Percentiles rank a stretch among this genome's conserved stretches.
phyloP scores from a whole-genome alignment of 2,888 invertebrate genomes.

The Patella depressa region DNA sequence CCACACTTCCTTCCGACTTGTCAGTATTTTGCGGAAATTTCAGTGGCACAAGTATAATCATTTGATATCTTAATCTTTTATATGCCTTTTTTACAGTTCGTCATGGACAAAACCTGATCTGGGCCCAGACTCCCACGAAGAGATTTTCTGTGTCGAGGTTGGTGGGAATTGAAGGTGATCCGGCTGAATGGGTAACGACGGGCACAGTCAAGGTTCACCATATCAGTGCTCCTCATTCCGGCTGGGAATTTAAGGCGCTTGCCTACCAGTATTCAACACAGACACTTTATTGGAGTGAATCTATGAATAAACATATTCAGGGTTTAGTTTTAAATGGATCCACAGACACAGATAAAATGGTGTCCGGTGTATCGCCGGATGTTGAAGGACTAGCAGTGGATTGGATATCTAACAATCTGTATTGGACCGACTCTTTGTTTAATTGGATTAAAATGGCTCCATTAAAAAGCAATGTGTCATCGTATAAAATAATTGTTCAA shows the following conservation, averaged over 20 bases:
- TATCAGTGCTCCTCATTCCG: constrained; percentile 62
- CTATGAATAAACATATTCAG: constrained; percentile 61
- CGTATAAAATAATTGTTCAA: constrained; percentile 45
- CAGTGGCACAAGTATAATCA: background rate
- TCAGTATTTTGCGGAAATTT: too few relatives aligned
- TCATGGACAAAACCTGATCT: constrained; percentile 62
- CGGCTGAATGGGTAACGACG: constrained; percentile 58
- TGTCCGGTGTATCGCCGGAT: constrained; percentile 60
- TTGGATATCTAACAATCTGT: constrained; percentile 65
- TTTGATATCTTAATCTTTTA: background rate
- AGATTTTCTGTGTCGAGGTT: constrained; percentile 55
- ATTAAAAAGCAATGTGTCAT: constrained; percentile 24
- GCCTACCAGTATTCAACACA: constrained; percentile 54
- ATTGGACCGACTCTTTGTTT: constrained; percentile 65
- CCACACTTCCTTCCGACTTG: too few relatives aligned
- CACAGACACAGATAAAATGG: constrained; percentile 54
- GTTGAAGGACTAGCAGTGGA: constrained; percentile 64
- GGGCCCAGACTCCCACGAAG: constrained; percentile 59
- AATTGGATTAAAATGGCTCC: constrained; percentile 66
- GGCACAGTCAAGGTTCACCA: constrained; percentile 56
- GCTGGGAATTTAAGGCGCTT: constrained; percentile 64
- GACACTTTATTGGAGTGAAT: constrained; percentile 62
- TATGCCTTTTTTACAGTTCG: constrained; percentile 48
- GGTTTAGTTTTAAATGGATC: constrained; percentile 52
- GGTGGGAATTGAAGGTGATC: constrained; percentile 64